Evolutionary conservation across 2,797 vertebrate genomes (phyloP).

Genomic region (Heterohyrax brucei): DNA sequence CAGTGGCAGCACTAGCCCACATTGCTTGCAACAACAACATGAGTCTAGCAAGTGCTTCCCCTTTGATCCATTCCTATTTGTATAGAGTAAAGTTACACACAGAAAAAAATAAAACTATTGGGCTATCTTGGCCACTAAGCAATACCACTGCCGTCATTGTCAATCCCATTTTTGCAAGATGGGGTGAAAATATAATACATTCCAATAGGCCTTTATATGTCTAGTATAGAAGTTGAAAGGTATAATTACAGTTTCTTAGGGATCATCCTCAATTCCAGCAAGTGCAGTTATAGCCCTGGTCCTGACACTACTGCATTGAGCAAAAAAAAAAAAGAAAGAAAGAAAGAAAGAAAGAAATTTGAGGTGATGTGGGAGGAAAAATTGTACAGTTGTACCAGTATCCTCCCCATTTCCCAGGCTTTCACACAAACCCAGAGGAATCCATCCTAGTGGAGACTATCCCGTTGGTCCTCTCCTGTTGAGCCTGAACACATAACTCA

Average conservation of each 20-base stretch:
- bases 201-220: not conserved
- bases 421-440: not conserved
- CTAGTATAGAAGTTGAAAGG: not conserved
- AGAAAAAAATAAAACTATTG: not conserved
- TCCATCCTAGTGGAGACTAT: not conserved
- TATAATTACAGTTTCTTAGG: conserved; percentile 8
- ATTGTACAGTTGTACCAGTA: not conserved
- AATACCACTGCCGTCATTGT: conserved; percentile 10
- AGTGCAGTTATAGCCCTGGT: not conserved
- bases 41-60: not conserved
- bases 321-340: not conserved
- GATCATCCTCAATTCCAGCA: not conserved
- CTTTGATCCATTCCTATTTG: conserved; percentile 15
- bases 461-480: not conserved
- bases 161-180: conserved; percentile 31
- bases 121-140: not conserved
- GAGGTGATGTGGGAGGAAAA: not conserved
- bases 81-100: not conserved
- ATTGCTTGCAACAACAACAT: conserved; percentile 7
- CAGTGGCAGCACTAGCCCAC: not conserved
- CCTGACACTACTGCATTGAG: not conserved
- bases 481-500: no score
- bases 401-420: not conserved
- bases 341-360: no score
- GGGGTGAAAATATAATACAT: conserved; percentile 33